A percentile compares a stretch with the other conserved stretches of the same genome.
These are phyloP conservation scores for Schizotus pectinicornis DNA, from an alignment of 2,888 invertebrate species.

Conservation along the genomic window DNA sequence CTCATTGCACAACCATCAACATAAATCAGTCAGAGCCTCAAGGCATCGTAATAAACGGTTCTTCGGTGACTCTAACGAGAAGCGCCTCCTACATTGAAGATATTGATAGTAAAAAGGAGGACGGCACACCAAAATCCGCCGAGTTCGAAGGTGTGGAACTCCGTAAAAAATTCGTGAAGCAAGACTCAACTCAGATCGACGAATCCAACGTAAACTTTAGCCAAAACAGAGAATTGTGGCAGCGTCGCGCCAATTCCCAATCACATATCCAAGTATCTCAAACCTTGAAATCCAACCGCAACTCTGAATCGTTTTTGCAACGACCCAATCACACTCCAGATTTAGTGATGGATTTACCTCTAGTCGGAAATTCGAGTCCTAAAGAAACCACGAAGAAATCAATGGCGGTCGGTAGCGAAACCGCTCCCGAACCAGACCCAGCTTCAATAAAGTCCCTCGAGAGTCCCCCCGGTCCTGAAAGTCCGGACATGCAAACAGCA, in stretches of 20 bases:
- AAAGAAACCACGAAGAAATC: constrained; percentile 54
- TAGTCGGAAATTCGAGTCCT: constrained; percentile 57
- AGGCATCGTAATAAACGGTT: constrained; percentile 44
- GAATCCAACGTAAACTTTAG: constrained; percentile 59
- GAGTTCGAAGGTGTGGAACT: constrained; percentile 20
- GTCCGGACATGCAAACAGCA: constrained; percentile 73
- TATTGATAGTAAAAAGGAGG: constrained; percentile 6
- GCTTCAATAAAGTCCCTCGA: constrained; percentile 40
- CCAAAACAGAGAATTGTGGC: constrained; percentile 67
- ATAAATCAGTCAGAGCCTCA: constrained; percentile 42
- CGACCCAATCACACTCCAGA: constrained; percentile 73
- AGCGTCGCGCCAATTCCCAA: constrained; percentile 65
- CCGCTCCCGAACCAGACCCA: constrained; percentile 32
- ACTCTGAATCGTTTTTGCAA: constrained; percentile 53
- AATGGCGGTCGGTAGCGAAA: constrained; percentile 25
- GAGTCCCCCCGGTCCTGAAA: constrained; percentile 59
- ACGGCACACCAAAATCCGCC: constrained; percentile 19
- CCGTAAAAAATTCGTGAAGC: constrained; percentile 31
- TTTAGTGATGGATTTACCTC: constrained; percentile 83
- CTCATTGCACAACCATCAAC: constrained; percentile 47
- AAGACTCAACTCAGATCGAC: constrained; percentile 46
- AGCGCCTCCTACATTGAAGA: constrained; percentile 25
- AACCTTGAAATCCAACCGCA: constrained; percentile 53
- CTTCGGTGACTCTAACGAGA: constrained; percentile 23
- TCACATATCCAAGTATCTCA: constrained; percentile 52